Evolutionary conservation across 2,888 invertebrate species (phyloP).

Genomic region (Sipunculus nudus): DNA sequence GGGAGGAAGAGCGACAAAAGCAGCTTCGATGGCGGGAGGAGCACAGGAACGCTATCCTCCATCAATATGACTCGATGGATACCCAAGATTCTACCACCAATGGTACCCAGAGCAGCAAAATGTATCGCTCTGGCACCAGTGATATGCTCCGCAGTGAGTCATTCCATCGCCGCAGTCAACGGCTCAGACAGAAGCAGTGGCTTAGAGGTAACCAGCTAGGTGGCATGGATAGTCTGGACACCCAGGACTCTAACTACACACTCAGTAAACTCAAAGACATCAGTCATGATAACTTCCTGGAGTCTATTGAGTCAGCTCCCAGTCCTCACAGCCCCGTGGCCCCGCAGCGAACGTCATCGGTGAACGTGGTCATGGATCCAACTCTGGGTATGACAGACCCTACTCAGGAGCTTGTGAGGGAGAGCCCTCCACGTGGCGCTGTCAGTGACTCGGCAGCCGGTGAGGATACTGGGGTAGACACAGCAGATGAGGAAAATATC

Average conservation of each 20-base stretch:
- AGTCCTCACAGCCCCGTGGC: background rate
- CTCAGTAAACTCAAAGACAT: slow-evolving; percentile 8
- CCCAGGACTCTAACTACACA: slow-evolving; percentile 30
- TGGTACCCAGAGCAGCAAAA: background rate
- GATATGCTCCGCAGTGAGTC: slow-evolving; percentile 8
- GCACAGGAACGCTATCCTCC: slow-evolving; percentile 36
- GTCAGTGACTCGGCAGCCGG: no score
- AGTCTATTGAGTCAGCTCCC: slow-evolving; percentile 8
- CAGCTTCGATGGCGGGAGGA: slow-evolving; percentile 43
- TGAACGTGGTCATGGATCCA: no score
- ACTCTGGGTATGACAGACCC: no score
- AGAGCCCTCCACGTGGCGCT: no score
- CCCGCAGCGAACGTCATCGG: no score
- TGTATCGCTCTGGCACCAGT: background rate
- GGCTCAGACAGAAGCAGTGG: slow-evolving; percentile 34
- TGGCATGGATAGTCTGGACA: slow-evolving; percentile 22
- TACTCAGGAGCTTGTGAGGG: no score
- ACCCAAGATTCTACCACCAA: slow-evolving; percentile 16
- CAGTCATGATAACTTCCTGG: slow-evolving; percentile 16
- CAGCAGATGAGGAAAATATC: no score
- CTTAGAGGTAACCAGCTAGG: slow-evolving; percentile 17
- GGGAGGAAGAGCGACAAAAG: slow-evolving; percentile 44
- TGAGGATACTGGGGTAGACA: no score
- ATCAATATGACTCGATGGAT: slow-evolving; percentile 17
- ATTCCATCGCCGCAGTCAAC: slow-evolving; percentile 5